phyloP scores from a whole-genome alignment of 2,888 invertebrate genomes.

The Harmothoe impar region DNA sequence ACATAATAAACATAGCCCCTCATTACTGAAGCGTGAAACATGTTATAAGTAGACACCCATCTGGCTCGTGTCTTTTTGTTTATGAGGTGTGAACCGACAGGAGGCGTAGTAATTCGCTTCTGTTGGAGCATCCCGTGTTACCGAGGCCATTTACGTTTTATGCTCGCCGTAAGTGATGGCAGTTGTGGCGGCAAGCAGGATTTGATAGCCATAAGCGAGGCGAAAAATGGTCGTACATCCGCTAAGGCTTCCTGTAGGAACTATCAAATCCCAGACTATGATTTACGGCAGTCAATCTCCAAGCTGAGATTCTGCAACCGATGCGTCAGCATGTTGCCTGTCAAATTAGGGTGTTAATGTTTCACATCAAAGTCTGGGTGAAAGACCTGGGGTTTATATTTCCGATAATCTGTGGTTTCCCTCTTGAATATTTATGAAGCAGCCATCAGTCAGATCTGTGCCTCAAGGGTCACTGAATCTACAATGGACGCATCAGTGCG shows the following conservation, averaged over 20 bases:
- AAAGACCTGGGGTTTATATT: too few species aligned
- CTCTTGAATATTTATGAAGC: too few species aligned
- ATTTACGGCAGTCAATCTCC: not conserved
- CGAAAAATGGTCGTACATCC: not conserved
- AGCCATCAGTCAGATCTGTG: too few species aligned
- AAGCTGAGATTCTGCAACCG: too few species aligned
- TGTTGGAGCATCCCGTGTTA: not conserved
- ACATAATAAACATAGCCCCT: not conserved
- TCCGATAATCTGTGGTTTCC: too few species aligned
- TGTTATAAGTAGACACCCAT: not conserved
- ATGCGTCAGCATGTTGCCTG: too few species aligned
- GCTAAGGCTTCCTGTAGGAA: slow-evolving; percentile 16
- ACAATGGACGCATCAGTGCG: too few species aligned
- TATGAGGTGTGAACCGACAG: not conserved
- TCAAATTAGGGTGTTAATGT: too few species aligned
- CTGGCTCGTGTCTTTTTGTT: not conserved
- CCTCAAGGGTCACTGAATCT: too few species aligned
- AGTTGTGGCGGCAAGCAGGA: not conserved
- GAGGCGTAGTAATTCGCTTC: not conserved
- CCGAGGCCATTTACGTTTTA: not conserved
- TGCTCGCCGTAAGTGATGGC: not conserved
- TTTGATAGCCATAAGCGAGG: not conserved
- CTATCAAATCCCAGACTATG: not conserved
- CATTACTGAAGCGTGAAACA: not conserved
- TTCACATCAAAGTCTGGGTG: too few species aligned